Base-by-base conservation (phyloP, 2,888 invertebrate genomes). In the Leptarthrus brevirostris region DNA sequence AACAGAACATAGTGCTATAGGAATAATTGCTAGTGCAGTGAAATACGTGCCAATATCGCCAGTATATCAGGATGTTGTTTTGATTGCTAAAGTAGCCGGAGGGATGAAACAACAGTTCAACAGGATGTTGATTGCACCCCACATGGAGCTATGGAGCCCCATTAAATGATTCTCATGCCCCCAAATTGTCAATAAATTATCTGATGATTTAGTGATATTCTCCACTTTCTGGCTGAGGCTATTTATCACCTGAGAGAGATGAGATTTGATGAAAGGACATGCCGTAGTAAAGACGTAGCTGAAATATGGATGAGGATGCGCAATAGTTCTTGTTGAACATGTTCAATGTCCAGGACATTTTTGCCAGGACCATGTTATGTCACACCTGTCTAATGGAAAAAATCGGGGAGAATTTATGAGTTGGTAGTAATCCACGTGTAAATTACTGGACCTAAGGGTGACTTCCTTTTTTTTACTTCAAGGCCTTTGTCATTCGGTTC, bases 181-280 rank as follows among this genome's bases (percentile, higher is more conserved):
- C 70, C 70, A 75, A 75, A 75, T 75, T 75, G 73, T 58, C 73
- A 75, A 75, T 75, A 75, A 75, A 75, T 75, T 75, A 75, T 36
- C 66, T 66, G 69, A 75, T 75, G 75, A 75, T 75, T 75, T 73
- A 75, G 75, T 73, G 73, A 69, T 69, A 61, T 73, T 70, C 69
- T 24, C 18, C 74, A 73, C 73, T 73, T 64, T 75, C 61, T 30
- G 44, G 54, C 40, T 58, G 52, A 14, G 66, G 61, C 52, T 70
- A 71, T 74, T 58, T 26, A 64, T 64, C 64, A 64, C 26, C 22
- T 26, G 2, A 14, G n/a, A 64, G 64, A 47, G 64, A 47, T 18
- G 64, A 24, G 64, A 58, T 58, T 64, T 26, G 22, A 24, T 40
- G 40, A 40, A 40, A 40, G n/a, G 12, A 40, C 40, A 8, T 30